Base-by-base conservation (phyloP, 1,140 invertebrate species). In the Periplaneta americana region DNA sequence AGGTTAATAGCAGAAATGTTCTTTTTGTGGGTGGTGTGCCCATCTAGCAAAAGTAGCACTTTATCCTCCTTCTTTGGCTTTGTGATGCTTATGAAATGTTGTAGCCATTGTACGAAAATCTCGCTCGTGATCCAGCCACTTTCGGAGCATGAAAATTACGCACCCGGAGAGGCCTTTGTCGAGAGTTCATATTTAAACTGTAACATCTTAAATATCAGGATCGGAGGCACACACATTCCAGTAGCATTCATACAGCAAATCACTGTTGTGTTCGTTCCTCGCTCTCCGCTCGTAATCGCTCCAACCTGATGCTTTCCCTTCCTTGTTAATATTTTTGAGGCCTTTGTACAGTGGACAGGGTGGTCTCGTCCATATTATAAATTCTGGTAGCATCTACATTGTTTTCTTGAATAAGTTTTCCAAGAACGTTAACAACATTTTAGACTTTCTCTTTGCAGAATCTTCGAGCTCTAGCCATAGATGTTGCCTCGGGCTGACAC, bases 161-260 rank as follows among this genome's bases (percentile, higher is more conserved):
- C 34, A 80, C 35, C 81, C 74, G 79, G 66, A 74, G 83, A 80
- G 34, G 81, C 82, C 79, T 57, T 79, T 28, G 80, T 66, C 79
- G 80, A 75, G 18, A 84, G 81, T 18, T 48, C 15, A 22, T 11
- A 17, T 66, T 83, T 80, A 18, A 57, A 78, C 77, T 83, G 82
- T 78, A 85, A 83, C 34, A 87, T 48, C 6, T 86, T 84, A 76
- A 87, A 88, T 34, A 88, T 82, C 76, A 87, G 87, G 17, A 87
- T 76, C 22, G 84, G 86, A 34, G 87, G 86, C 18, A 87, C 81
- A 34, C 81, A 83, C 81, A 84, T 82, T 17, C 84, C 86, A 32
- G 80, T 31, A n/a, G n/a, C n/a, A n/a, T n/a, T n/a, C n/a, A n/a
- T n/a, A n/a, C n/a, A n/a, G n/a, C n/a, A n/a, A n/a, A n/a, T n/a